Conservation (phyloP, 2,888 invertebrate genomes). For the Meteorus colon region DNA sequence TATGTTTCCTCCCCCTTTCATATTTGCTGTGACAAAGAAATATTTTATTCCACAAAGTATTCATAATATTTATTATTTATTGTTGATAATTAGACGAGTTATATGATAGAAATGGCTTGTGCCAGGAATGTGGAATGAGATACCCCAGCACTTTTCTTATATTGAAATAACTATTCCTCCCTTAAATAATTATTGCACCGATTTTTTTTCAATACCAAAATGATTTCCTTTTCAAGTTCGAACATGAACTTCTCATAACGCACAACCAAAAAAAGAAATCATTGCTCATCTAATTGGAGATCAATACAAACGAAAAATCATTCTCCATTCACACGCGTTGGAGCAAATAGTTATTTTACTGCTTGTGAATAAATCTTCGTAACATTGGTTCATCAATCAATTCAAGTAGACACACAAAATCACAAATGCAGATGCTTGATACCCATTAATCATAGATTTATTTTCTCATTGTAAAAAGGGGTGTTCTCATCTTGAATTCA, state of each 20-base stretch:
- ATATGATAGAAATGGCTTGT: slow-evolving; percentile 62
- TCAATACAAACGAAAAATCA: background rate
- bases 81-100: slow-evolving; percentile 44
- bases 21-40: slow-evolving; percentile 27
- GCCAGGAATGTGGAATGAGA: slow-evolving; percentile 67
- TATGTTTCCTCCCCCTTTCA: slow-evolving; percentile 16
- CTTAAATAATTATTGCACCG: slow-evolving; percentile 42
- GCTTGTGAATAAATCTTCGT: background rate
- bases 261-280: background rate
- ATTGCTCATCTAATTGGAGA: background rate
- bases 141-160: slow-evolving; percentile 62
- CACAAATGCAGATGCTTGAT: background rate
- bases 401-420: background rate
- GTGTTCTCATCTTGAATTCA: slow-evolving; percentile 28
- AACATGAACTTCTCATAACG: background rate
- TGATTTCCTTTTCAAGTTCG: background rate
- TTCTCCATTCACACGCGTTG: background rate
- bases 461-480: slow-evolving; percentile 44
- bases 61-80: slow-evolving; percentile 31
- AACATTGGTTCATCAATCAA: background rate
- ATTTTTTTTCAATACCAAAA: slow-evolving; percentile 32
- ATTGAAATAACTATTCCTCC: slow-evolving; percentile 40
- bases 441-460: slow-evolving; percentile 46
- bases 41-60: slow-evolving; percentile 16
- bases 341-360: background rate